A percentile compares a stretch with the other conserved stretches of the same genome.
Evolutionary conservation across 2,888 invertebrate species (phyloP).

Genomic region (Ichneumoninae sp.): DNA sequence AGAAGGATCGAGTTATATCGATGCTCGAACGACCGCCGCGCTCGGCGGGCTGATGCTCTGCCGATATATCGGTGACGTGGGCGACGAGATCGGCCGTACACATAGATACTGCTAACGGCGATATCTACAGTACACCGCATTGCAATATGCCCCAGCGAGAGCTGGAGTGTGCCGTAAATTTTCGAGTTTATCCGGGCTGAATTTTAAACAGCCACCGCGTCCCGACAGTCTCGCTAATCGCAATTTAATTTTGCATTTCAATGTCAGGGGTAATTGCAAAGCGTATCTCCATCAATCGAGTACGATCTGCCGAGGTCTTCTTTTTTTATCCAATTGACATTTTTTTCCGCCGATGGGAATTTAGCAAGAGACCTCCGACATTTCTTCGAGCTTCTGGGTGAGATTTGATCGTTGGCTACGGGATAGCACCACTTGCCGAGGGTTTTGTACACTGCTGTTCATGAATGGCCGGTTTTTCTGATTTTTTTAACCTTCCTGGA

Average conservation of each 20-base stretch:
- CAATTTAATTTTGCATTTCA: background rate
- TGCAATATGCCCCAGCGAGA: slow-evolving; percentile 23
- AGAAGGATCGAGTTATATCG: slow-evolving; percentile 56
- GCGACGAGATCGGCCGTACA: slow-evolving; percentile 50
- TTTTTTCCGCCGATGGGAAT: no score
- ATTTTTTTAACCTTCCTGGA: no score
- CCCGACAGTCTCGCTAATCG: slow-evolving; percentile 9
- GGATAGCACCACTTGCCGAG: no score
- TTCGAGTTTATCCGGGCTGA: slow-evolving; percentile 38
- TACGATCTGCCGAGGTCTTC: no score
- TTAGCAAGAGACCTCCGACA: no score
- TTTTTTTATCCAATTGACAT: no score
- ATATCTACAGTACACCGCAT: slow-evolving; percentile 14
- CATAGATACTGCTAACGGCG: slow-evolving; percentile 28
- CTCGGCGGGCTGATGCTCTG: slow-evolving; percentile 25
- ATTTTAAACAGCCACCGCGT: slow-evolving; percentile 37
- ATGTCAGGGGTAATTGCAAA: no score
- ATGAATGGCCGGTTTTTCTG: no score
- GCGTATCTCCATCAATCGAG: no score
- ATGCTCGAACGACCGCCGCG: slow-evolving; percentile 54
- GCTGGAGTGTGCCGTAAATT: slow-evolving; percentile 48
- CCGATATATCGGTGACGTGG: slow-evolving; percentile 63
- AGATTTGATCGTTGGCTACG: no score
- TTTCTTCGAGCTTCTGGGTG: no score
- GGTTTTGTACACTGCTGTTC: no score